These are phyloP conservation scores for Lucilia cuprina DNA, from an alignment of 1,140 invertebrate genomes.

Conservation along the genomic window DNA sequence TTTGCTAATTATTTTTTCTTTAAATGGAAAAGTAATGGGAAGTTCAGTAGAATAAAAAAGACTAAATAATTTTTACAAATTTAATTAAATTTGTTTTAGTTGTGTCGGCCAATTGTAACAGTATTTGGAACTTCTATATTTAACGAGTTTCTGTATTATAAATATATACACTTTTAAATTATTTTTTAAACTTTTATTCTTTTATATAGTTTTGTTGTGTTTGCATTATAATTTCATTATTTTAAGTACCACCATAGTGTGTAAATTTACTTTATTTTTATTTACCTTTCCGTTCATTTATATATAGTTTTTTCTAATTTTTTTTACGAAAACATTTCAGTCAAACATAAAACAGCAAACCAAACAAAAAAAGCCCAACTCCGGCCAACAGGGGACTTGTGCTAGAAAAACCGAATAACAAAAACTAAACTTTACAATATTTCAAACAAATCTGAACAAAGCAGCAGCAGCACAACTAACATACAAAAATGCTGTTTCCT, in stretches of 20 bases:
- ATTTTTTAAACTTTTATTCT: not conserved
- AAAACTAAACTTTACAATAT: not conserved
- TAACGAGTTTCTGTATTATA: no score
- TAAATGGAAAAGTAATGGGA: no score
- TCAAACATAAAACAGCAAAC: not conserved
- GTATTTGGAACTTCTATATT: no score
- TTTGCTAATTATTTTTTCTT: no score
- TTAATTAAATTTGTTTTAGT: no score
- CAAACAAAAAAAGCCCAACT: not conserved
- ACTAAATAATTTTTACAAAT: no score
- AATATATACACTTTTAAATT: not conserved
- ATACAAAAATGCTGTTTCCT: not conserved
- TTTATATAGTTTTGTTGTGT: not conserved
- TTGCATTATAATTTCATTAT: not conserved
- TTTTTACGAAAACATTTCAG: not conserved
- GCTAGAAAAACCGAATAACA: not conserved
- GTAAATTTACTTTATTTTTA: not conserved
- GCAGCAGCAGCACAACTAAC: not conserved
- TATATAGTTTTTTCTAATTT: not conserved
- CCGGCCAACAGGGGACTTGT: not conserved
- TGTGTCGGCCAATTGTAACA: no score
- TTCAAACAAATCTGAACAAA: not conserved
- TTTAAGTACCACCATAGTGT: not conserved
- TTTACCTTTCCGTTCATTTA: not conserved
- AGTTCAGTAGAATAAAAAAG: no score